Conservation (phyloP, 2,113 vertebrate species). For the Holacanthus passer region DNA sequence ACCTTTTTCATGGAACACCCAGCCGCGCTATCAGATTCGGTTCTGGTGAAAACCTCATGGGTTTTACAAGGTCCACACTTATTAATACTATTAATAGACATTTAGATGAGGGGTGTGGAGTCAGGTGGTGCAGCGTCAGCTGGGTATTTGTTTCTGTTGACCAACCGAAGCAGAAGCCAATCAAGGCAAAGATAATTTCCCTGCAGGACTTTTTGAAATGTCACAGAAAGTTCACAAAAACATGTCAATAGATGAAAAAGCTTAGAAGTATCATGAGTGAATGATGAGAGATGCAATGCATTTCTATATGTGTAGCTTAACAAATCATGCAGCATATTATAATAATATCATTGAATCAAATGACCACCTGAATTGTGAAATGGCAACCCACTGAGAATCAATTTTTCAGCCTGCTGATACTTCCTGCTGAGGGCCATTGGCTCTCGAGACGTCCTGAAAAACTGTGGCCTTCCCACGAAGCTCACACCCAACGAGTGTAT, state of each 20-base stretch:
- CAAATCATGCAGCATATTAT: background rate
- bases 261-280: background rate
- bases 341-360: background rate
- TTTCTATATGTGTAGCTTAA: background rate
- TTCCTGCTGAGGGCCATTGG: too few relatives aligned
- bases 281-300: background rate
- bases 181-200: constrained; percentile 35
- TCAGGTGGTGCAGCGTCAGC: constrained; percentile 37
- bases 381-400: background rate
- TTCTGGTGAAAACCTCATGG: constrained; percentile 31
- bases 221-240: background rate
- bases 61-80: constrained; percentile 53
- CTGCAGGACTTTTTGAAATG: constrained; percentile 28
- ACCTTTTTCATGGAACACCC: constrained; percentile 20
- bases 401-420: background rate
- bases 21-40: constrained; percentile 26
- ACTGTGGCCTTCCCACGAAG: background rate
- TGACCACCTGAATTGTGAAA: background rate
- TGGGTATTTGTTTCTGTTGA: constrained; percentile 57
- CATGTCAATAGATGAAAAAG: background rate
- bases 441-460: background rate
- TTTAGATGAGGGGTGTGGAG: constrained; percentile 43
- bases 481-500: background rate
- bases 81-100: constrained; percentile 65
- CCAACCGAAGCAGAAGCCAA: constrained; percentile 28